phyloP scores from a whole-genome alignment of 2,888 invertebrate species.

The Rhagophthalmus giganteus region DNA sequence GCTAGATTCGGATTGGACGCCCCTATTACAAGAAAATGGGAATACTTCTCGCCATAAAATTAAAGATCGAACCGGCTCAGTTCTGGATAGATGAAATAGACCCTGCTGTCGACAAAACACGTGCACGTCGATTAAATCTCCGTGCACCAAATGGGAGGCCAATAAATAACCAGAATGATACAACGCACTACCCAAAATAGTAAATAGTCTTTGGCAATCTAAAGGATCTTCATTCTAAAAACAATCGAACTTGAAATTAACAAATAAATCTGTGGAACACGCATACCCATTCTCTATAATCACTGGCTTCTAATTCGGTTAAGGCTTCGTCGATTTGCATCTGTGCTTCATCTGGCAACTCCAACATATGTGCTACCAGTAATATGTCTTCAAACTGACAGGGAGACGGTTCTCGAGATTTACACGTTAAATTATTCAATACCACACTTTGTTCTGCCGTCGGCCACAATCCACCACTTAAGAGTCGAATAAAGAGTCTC shows the following conservation, averaged over 20 bases:
- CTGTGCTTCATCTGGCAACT: constrained; percentile 74
- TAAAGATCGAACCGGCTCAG: constrained; percentile 69
- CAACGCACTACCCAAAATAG: constrained; percentile 59
- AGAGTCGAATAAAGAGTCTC: constrained; percentile 61
- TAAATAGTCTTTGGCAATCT: constrained; percentile 70
- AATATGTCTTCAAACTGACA: constrained; percentile 65
- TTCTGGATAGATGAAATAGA: constrained; percentile 67
- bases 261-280: neutral
- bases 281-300: constrained; percentile 83
- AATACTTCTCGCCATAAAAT: constrained; percentile 79
- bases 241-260: constrained; percentile 9
- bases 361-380: constrained; percentile 66
- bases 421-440: constrained; percentile 31
- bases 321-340: constrained; percentile 84
- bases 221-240: constrained; percentile 75
- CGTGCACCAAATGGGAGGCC: constrained; percentile 75
- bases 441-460: constrained; percentile 45
- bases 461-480: constrained; percentile 49
- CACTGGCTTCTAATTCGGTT: constrained; percentile 87
- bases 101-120: constrained; percentile 76
- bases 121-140: constrained; percentile 75
- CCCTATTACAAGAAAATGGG: constrained; percentile 57
- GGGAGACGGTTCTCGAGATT: constrained; percentile 27
- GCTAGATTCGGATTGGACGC: constrained; percentile 34
- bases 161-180: constrained; percentile 70